These are phyloP conservation scores for Carposina sasakii DNA, from an alignment of 1,140 invertebrate species.

Conservation along the genomic window DNA sequence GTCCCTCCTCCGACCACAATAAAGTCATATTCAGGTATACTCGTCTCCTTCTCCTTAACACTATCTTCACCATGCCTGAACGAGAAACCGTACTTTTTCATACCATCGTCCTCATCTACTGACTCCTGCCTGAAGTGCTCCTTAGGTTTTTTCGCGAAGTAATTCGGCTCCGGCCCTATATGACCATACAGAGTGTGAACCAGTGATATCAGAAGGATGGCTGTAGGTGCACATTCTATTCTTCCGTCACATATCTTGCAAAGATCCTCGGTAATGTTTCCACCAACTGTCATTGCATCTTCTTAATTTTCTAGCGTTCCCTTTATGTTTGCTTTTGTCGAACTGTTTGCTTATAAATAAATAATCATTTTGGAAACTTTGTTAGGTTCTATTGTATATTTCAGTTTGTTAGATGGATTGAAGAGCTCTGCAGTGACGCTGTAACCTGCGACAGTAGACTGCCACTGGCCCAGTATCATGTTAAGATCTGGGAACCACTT, in stretches of 20 bases:
- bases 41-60: slow-evolving; percentile 10
- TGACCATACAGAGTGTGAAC: slow-evolving; percentile 56
- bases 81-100: slow-evolving; percentile 8
- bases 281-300: slow-evolving; percentile 51
- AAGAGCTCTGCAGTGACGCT: no score
- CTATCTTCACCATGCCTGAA: slow-evolving; percentile 19
- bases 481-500: no score
- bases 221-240: slow-evolving; percentile 60
- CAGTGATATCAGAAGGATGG: slow-evolving; percentile 55
- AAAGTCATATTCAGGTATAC: slow-evolving; percentile 45
- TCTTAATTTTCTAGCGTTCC: slow-evolving; percentile 19
- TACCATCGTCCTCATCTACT: slow-evolving; percentile 6
- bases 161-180: slow-evolving; percentile 50
- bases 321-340: neutral
- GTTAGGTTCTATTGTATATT: no score
- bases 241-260: slow-evolving; percentile 60
- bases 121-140: slow-evolving; percentile 7
- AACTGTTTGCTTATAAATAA: neutral
- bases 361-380: no score
- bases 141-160: slow-evolving; percentile 34
- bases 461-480: no score
- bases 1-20: slow-evolving; percentile 56
- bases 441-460: no score
- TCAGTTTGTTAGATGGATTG: no score
- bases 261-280: slow-evolving; percentile 54